Percentiles rank a stretch among this genome's conserved stretches.
These are phyloP conservation scores for Pinna nobilis DNA, from an alignment of 1,140 invertebrate genomes.

Conservation along the genomic window DNA sequence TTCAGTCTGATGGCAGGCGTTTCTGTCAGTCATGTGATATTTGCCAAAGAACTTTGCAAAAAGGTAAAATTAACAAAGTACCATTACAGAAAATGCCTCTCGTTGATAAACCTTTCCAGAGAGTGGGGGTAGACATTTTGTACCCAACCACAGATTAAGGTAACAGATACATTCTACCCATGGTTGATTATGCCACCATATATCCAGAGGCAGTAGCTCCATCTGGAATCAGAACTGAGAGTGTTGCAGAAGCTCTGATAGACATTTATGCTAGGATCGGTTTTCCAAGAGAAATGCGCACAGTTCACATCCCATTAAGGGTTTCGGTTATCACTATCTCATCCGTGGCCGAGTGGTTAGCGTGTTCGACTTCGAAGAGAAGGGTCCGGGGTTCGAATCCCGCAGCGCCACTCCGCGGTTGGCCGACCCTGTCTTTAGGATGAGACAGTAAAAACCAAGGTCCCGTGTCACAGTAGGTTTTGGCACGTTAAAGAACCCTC, in stretches of 20 bases:
- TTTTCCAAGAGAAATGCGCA: constrained; percentile 70
- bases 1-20: constrained; percentile 25
- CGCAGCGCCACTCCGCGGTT: too few species aligned
- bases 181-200: constrained; percentile 44
- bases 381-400: too few species aligned
- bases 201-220: constrained; percentile 46
- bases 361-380: too few species aligned
- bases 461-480: too few species aligned
- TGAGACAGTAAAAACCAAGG: too few species aligned
- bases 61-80: constrained; percentile 13
- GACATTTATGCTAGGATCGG: constrained; percentile 72
- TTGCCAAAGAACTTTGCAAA: constrained; percentile 29
- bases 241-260: constrained; percentile 55
- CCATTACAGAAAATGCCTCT: constrained; percentile 23
- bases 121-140: constrained; percentile 37
- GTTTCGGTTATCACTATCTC: too few species aligned
- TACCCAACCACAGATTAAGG: constrained; percentile 27
- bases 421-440: too few species aligned
- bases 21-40: constrained; percentile 28
- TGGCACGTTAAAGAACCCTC: too few species aligned
- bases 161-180: constrained; percentile 35
- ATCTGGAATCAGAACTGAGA: constrained; percentile 31
- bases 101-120: constrained; percentile 34
- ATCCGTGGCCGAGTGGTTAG: too few species aligned
- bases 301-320: too few species aligned